These are phyloP conservation scores for Disparrhopalites patrizii DNA, from an alignment of 2,888 invertebrate species.

Conservation along the genomic window DNA sequence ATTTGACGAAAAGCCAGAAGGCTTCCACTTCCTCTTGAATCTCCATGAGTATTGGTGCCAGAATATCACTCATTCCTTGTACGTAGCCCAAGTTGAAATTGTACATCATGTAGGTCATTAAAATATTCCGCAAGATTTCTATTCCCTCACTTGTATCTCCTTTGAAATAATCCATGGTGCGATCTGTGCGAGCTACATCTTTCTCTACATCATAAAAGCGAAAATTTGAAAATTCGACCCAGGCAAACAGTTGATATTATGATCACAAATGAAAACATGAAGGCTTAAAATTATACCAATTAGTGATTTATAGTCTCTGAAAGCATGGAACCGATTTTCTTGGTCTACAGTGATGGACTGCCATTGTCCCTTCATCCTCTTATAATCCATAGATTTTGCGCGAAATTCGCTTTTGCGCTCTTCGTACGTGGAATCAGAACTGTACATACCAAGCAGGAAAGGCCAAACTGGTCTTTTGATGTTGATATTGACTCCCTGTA, in stretches of 20 bases:
- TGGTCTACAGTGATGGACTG: constrained; percentile 80
- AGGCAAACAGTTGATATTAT: not conserved
- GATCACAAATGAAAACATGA: too few relatives aligned
- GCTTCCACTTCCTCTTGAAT: constrained; percentile 91
- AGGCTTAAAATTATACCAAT: constrained; percentile 59
- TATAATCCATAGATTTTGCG: constrained; percentile 79
- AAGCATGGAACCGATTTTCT: constrained; percentile 80
- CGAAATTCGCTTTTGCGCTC: constrained; percentile 67
- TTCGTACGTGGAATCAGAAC: constrained; percentile 72
- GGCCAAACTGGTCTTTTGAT: constrained; percentile 89
- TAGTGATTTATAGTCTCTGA: constrained; percentile 83
- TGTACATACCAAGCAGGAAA: constrained; percentile 81
- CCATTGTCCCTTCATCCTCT: constrained; percentile 96
- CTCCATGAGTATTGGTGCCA: constrained; percentile 85
- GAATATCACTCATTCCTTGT: constrained; percentile 95
- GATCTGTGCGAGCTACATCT: constrained; percentile 93
- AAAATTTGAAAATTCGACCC: not conserved
- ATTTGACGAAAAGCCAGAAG: constrained; percentile 98
- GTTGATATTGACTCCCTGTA: constrained; percentile 71
- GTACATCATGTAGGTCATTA: constrained; percentile 99
- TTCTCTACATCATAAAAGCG: constrained; percentile 64
- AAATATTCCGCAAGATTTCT: constrained; percentile 76
- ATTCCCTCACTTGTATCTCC: constrained; percentile 90
- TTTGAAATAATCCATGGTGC: constrained; percentile 84
- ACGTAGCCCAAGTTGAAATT: constrained; percentile 96